Base-by-base conservation (phyloP, 23 tunicate species). In the Styela plicata region DNA sequence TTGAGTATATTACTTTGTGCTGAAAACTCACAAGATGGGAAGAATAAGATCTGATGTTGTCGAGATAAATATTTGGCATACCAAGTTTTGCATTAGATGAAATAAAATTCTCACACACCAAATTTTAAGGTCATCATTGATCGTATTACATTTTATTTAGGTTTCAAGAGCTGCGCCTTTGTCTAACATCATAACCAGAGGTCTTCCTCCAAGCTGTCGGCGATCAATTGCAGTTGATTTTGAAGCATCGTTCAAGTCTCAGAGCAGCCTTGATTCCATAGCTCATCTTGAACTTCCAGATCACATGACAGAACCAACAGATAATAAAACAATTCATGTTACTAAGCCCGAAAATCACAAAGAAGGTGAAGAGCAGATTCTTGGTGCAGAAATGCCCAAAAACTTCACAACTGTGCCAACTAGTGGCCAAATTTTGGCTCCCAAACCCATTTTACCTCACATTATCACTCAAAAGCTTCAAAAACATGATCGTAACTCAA, bases 161-260 rank as follows among this genome's bases (percentile, higher is more conserved):
- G 57, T 13, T 44, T 44, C 57, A 13, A 44, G 13, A 44, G 13
- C 7, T 7, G 13, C 13, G 13, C 57, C 57, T 7, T 44, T 44
- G 13, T 44, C 57, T 5, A 7, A 44, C 34, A 71, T 33, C 64
- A 44, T 76, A 20, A 44, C 64, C 44, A 36, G 66, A 25, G 66
- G 81, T 33, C 64, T 76, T 17, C 81, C 53, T 10, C 81, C 64
- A 29, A 76, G 53, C 31, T 37, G 33, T 53, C 64, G 81, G 13
- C 21, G 81, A 44, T 76, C 81, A n/a, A 76, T 76, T 57, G 81
- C 81, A 7, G 26, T 76, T 31, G 81, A 76, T 44, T 52, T 76
- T 44, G 64, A 53, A 21, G 66, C 65, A 21, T 44, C 64, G 30
- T 53, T 44, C 64, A 36, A 76, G 2, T 76, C 81, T 52, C 81